Evolutionary conservation across 2,888 invertebrate genomes (phyloP), one percentile per base, ranked within the genome.

Genomic region (Cerceris ruficornis): DNA sequence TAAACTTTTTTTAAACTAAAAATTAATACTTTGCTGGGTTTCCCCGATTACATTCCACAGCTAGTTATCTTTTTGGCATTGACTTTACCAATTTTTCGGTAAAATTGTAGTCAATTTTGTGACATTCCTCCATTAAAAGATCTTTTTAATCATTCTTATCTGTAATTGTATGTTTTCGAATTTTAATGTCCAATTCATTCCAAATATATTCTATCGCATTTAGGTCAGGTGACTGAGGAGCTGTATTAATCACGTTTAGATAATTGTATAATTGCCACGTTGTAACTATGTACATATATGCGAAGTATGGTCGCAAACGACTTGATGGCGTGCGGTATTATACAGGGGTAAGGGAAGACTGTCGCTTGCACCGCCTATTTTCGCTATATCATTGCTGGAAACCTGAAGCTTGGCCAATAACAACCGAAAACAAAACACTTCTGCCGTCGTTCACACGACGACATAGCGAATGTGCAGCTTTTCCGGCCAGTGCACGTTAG

Each of bases 221-320:
- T 17, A 58, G 14, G 28, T 64, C 41, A 0, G 39, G 17, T 42
- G 46, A 57, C 8, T 69, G 69, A 5, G 46, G 55, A 17, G 54
- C 5, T 43, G 52, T 39, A 15, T 43, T 46, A 11, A 71, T n/a
- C 15, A 52, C 15, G 42, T 65, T 65, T 9, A 52, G 65, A 15
- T n/a, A 50, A 60, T 52, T 59, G 61, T 65, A 71, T 13, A 65
- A 50, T 42, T 61, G n/a, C 58, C 70, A 59, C 14, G 39, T 49
- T 7, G 13, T 55, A 41, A 15, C 11, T 39, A 57, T 7, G 13
- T 55, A 41, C 11, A 4, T 39, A 57, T 43, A 15, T 49, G 54
- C n/a, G 41, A 55, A 0, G n/a, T 57, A n/a, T n/a, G n/a, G n/a
- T n/a, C n/a, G n/a, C n/a, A n/a, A n/a, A n/a, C n/a, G n/a, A n/a